A percentile compares a stretch with the other conserved stretches of the same genome.
phyloP scores from a whole-genome alignment of 2,888 invertebrate species.

The Pyralis farinalis region DNA sequence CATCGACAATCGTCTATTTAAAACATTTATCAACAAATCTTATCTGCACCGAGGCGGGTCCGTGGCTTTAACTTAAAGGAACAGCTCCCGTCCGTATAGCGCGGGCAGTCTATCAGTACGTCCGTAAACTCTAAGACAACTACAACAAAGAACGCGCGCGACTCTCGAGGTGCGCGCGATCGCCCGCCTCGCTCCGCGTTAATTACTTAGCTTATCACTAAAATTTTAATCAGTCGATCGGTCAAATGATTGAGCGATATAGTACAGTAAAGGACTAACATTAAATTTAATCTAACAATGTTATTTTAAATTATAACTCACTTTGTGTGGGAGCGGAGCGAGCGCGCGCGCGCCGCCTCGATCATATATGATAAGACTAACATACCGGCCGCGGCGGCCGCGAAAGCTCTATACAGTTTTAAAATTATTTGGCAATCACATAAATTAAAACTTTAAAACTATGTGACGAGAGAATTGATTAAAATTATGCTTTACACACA shows the following conservation, averaged over 20 bases:
- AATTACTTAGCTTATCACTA: constrained; percentile 79
- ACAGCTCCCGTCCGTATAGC: constrained; percentile 31
- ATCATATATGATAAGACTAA: constrained; percentile 44
- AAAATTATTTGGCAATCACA: constrained; percentile 79
- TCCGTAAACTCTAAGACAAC: constrained; percentile 61
- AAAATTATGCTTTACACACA: constrained; percentile 79
- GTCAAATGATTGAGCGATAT: constrained; percentile 81
- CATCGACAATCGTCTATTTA: constrained; percentile 71
- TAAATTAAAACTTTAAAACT: constrained; percentile 79
- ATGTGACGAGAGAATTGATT: constrained; percentile 78
- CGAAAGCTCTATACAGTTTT: constrained; percentile 69
- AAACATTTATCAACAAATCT: constrained; percentile 71
- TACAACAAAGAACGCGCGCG: constrained; percentile 47
- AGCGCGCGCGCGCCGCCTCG: constrained; percentile 39
- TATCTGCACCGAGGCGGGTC: constrained; percentile 36
- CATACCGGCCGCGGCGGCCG: constrained; percentile 46
- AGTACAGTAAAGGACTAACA: constrained; percentile 80
- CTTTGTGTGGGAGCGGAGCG: constrained; percentile 57
- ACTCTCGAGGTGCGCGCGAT: constrained; percentile 27
- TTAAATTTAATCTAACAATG: constrained; percentile 81
- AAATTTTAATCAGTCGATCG: constrained; percentile 82
- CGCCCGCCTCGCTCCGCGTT: constrained; percentile 35
- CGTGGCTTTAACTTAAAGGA: constrained; percentile 59
- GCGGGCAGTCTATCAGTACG: constrained; percentile 53
- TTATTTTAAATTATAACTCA: constrained; percentile 80